These are phyloP conservation scores for Camelus dromedarius DNA, from an alignment of 2,113 vertebrate species.

Conservation along the genomic window DNA sequence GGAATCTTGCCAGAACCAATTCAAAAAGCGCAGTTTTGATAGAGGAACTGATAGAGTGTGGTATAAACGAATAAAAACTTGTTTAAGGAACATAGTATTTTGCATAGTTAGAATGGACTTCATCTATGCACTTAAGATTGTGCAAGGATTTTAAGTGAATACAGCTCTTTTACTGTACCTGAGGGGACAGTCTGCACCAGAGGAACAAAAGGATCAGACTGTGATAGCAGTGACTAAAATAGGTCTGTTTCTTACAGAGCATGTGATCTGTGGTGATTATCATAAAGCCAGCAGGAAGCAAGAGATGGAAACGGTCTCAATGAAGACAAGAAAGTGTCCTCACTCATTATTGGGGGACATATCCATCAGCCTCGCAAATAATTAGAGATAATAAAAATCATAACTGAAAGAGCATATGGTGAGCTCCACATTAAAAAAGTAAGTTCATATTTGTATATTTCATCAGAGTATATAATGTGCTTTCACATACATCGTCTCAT, in stretches of 20 bases:
- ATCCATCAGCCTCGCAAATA: not conserved
- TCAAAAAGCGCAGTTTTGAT: constrained; percentile 69
- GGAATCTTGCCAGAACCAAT: constrained; percentile 58
- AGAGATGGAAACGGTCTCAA: not conserved
- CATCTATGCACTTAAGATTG: constrained; percentile 66
- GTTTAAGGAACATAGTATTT: constrained; percentile 69
- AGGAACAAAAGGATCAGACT: not conserved
- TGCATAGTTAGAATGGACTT: constrained; percentile 74
- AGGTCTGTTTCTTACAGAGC: constrained; percentile 73
- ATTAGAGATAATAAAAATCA: not conserved
- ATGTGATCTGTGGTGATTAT: constrained; percentile 54
- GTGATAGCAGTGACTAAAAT: constrained; percentile 66
- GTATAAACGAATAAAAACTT: constrained; percentile 75
- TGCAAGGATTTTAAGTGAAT: constrained; percentile 1
- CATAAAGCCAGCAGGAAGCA: constrained; percentile 50
- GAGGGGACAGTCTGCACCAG: not conserved
- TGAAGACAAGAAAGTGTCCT: not conserved
- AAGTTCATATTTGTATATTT: constrained; percentile 1
- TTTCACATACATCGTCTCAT: not conserved
- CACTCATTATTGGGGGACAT: not conserved
- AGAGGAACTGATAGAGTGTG: constrained; percentile 68
- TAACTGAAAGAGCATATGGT: not conserved
- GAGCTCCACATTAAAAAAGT: not conserved
- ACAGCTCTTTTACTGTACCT: constrained; percentile 61
- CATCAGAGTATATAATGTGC: not conserved